Evolutionary conservation across 2,113 vertebrate species (phyloP).

Genomic region (Sterrhoptilus dennistouni): DNA sequence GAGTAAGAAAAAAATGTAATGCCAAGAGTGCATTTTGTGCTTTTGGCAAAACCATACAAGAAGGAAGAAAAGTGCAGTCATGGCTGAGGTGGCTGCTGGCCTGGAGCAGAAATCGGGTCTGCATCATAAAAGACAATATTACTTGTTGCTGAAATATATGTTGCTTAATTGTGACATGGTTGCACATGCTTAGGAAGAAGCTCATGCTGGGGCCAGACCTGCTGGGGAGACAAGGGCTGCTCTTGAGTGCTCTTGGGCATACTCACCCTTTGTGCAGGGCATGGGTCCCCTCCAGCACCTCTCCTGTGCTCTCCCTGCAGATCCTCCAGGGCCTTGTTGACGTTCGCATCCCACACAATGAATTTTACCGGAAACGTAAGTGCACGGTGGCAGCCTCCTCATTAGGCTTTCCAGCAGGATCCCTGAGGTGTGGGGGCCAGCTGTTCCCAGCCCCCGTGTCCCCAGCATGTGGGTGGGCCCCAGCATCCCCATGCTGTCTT

Average conservation of each 20-base stretch:
- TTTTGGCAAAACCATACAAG: neutral
- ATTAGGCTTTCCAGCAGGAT: neutral
- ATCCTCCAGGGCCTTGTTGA: slow-evolving; percentile 88
- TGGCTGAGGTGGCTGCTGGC: neutral
- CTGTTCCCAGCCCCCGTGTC: rapidly evolving
- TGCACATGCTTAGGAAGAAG: neutral
- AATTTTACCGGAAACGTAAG: slow-evolving; percentile 90
- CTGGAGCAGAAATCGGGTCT: neutral
- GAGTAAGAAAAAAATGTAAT: neutral
- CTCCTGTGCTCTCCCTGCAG: slow-evolving; percentile 69
- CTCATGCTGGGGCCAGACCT: rapidly evolving
- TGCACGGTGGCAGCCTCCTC: neutral
- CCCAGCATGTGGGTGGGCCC: neutral
- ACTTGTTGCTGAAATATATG: neutral
- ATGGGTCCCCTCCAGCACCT: neutral
- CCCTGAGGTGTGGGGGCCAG: rapidly evolving
- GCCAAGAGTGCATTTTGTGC: neutral
- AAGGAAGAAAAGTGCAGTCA: neutral
- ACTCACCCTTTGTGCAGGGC: neutral
- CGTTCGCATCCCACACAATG: slow-evolving; percentile 88
- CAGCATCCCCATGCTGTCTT: neutral
- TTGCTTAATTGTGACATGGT: neutral
- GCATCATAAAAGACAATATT: neutral
- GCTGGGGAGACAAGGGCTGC: rapidly evolving
- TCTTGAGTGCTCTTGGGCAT: rapidly evolving